Conservation (phyloP, 2,113 vertebrate genomes). For the Gulo gulo region DNA sequence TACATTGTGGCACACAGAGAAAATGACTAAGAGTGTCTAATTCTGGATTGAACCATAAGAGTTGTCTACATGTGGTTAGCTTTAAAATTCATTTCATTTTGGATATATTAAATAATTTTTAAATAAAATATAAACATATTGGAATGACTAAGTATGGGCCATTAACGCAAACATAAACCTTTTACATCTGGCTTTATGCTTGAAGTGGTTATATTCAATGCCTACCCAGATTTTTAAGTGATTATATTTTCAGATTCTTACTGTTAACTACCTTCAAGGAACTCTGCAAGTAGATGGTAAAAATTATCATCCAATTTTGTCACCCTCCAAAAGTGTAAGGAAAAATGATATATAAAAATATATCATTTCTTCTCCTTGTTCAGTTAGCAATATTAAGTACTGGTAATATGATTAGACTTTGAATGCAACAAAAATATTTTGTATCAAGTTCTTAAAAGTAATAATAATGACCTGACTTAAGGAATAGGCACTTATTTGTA, state of each 20-base stretch:
- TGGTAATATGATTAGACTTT: not conserved
- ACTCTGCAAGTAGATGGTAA: not conserved
- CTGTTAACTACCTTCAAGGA: not conserved
- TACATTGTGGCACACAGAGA: not conserved
- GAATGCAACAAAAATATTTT: not conserved
- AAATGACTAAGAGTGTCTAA: not conserved
- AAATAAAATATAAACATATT: not conserved
- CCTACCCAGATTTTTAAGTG: not conserved
- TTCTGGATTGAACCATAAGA: not conserved
- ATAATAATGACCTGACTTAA: not conserved
- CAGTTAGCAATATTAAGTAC: not conserved
- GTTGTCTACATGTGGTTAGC: not conserved
- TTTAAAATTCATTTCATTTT: not conserved
- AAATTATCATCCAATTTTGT: not conserved
- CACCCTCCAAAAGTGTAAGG: not conserved
- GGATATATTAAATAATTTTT: not conserved
- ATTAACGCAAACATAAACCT: not conserved
- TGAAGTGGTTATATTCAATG: not conserved
- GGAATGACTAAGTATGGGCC: not conserved
- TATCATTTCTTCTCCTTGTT: not conserved
- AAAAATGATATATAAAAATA: not conserved
- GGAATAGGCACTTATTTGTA: not conserved
- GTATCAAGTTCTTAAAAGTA: not conserved
- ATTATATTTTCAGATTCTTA: not conserved
- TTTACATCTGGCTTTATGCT: not conserved